Base-by-base conservation (phyloP, 92 coral and sea anemone species). In the Porites evermanni region DNA sequence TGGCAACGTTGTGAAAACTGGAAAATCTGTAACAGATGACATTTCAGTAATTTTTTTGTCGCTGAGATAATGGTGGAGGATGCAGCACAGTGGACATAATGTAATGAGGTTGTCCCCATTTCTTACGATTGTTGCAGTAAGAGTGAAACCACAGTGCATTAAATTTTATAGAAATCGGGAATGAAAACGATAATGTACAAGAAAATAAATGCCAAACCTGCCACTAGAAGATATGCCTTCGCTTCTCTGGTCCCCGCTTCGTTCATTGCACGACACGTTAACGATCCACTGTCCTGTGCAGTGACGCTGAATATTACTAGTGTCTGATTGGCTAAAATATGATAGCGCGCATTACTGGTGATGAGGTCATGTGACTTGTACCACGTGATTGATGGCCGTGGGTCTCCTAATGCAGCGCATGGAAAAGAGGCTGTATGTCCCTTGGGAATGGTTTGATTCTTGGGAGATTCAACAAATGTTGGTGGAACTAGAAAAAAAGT, bases 371-470 rank as follows among this genome's bases (percentile, higher is more conserved):
- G 78, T 72, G 90, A 89, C 76, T 75, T 77, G 75, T 88, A 88
- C 99, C 99, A 96, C 71, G 88, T 95, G 92, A 95, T 82, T 6
- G 79, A 61, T 58, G 99, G 99, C 72, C 47, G 32, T 3, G 98
- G 97, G 67, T 94, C 95, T 53, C 99, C 99, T 20, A 56, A 51
- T 73, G 94, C 96, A 65, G 81, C 50, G 84, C 99, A 96, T 1
- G 87, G 67, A 79, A 95, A 82, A 4, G 61, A 26, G 16, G 92
- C 94, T 17, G 93, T 85, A 16, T 77, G 81, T 78, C 93, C 91
- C 53, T 78, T 89, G 38, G 85, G 87, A 68, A 86, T 91, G 2
- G 95, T 91, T 79, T 87, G 93, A 78, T 96, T 91, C 68, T 56
- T 76, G 67, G 98, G 99, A 58, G 80, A 67, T 12, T 32, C 53